Percentiles rank a stretch among this genome's conserved stretches.
Evolutionary conservation across 2,888 invertebrate genomes (phyloP).

Genomic region (Teleogryllus oceanicus): DNA sequence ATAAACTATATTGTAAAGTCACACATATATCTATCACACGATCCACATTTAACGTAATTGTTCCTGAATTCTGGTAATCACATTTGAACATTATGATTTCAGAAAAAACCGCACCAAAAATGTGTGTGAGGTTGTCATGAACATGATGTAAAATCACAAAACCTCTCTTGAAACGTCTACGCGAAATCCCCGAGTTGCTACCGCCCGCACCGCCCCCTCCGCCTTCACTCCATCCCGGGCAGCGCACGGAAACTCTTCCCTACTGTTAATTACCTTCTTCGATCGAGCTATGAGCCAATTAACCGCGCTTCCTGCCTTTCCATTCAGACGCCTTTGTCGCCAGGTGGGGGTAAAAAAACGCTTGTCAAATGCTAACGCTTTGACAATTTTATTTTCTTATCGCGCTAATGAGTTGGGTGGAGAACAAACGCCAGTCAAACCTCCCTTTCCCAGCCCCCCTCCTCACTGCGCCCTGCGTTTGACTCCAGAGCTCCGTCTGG

Average conservation of each 20-base stretch:
- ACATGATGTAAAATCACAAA: no score
- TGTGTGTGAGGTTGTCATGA: no score
- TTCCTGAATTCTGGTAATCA: no score
- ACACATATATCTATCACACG: no score
- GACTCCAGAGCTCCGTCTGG: background rate
- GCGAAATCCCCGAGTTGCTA: no score
- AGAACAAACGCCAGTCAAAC: background rate
- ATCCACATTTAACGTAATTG: no score
- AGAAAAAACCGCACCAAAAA: no score
- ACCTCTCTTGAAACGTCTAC: no score
- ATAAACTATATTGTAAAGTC: no score
- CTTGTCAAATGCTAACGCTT: conserved; percentile 8
- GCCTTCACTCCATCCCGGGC: no score
- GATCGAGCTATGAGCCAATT: conserved; percentile 8
- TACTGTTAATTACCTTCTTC: background rate
- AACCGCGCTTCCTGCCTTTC: background rate
- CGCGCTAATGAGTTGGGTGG: background rate
- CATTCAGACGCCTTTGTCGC: background rate
- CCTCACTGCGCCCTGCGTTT: background rate
- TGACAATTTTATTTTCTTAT: conserved; percentile 18
- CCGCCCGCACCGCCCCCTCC: no score
- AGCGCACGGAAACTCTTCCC: background rate
- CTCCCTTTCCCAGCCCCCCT: background rate
- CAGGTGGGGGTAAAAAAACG: background rate
- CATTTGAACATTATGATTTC: no score